Evolutionary conservation across 2,888 invertebrate genomes (phyloP).

Genomic region (Sceliomorpha sp.): DNA sequence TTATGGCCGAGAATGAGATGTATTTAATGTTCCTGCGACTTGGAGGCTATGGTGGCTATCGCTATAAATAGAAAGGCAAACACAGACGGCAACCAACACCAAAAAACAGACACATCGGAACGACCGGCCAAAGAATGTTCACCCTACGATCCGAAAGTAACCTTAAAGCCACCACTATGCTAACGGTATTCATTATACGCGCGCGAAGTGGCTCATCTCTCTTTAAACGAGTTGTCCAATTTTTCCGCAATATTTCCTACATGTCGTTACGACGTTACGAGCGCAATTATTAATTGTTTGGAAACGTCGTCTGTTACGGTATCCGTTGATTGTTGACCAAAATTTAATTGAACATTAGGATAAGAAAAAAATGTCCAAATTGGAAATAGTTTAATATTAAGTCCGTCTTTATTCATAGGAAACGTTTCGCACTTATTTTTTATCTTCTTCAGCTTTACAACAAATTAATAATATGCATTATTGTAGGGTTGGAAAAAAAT

Average conservation of each 20-base stretch:
- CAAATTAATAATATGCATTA: no score
- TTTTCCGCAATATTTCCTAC: slow-evolving; percentile 33
- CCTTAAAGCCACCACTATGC: slow-evolving; percentile 56
- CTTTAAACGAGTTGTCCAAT: slow-evolving; percentile 47
- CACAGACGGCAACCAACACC: slow-evolving; percentile 64
- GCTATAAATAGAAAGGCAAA: slow-evolving; percentile 66
- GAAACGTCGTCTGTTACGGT: no score
- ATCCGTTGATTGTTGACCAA: no score
- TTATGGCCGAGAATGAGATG: slow-evolving; percentile 41
- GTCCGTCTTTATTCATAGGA: no score
- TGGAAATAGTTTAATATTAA: no score
- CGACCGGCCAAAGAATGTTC: slow-evolving; percentile 70
- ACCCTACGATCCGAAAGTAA: slow-evolving; percentile 61
- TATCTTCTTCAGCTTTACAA: no score
- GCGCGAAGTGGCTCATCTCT: slow-evolving; percentile 49
- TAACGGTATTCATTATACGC: slow-evolving; percentile 52
- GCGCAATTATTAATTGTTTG: no score
- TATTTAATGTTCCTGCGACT: slow-evolving; percentile 62
- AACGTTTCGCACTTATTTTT: no score
- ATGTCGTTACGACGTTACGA: no score
- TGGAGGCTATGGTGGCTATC: slow-evolving; percentile 60
- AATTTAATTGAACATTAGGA: no score
- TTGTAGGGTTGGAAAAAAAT: no score
- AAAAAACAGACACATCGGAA: slow-evolving; percentile 65
- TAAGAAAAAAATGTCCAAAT: no score